These are phyloP conservation scores for Agrypnus murinus DNA, from an alignment of 2,888 invertebrate genomes.

Conservation along the genomic window DNA sequence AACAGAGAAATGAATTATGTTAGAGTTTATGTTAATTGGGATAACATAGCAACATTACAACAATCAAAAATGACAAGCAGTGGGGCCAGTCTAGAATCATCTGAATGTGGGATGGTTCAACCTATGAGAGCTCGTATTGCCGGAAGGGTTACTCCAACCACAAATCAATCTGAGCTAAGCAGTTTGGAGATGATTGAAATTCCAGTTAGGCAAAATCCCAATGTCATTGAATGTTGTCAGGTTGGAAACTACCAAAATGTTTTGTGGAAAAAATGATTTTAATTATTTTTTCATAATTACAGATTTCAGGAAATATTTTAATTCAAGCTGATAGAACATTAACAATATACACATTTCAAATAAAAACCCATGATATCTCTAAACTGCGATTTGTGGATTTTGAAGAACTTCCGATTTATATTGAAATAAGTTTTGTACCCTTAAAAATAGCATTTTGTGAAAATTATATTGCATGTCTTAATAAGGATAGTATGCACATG, in stretches of 20 bases:
- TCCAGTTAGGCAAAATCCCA: slow-evolving; percentile 77
- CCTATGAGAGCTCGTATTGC: slow-evolving; percentile 82
- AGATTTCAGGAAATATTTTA: slow-evolving; percentile 69
- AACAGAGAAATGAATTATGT: slow-evolving; percentile 74
- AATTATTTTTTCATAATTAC: slow-evolving; percentile 34
- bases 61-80: slow-evolving; percentile 71
- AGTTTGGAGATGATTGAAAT: slow-evolving; percentile 84
- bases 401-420: slow-evolving; percentile 78
- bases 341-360: slow-evolving; percentile 76
- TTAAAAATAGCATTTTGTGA: slow-evolving; percentile 77
- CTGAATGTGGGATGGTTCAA: slow-evolving; percentile 71
- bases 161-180: slow-evolving; percentile 76
- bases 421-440: slow-evolving; percentile 79
- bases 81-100: slow-evolving; percentile 67
- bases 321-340: slow-evolving; percentile 70
- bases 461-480: slow-evolving; percentile 80
- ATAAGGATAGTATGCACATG: slow-evolving; percentile 77
- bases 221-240: slow-evolving; percentile 78
- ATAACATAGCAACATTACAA: slow-evolving; percentile 72
- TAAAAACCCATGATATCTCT: slow-evolving; percentile 80
- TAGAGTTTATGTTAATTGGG: slow-evolving; percentile 86
- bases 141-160: slow-evolving; percentile 83
- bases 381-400: slow-evolving; percentile 82
- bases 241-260: slow-evolving; percentile 59
- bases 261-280: background rate